A percentile compares a stretch with the other conserved stretches of the same genome.
phyloP scores from a whole-genome alignment of 2,113 vertebrate species.

The Corapipo altera region DNA sequence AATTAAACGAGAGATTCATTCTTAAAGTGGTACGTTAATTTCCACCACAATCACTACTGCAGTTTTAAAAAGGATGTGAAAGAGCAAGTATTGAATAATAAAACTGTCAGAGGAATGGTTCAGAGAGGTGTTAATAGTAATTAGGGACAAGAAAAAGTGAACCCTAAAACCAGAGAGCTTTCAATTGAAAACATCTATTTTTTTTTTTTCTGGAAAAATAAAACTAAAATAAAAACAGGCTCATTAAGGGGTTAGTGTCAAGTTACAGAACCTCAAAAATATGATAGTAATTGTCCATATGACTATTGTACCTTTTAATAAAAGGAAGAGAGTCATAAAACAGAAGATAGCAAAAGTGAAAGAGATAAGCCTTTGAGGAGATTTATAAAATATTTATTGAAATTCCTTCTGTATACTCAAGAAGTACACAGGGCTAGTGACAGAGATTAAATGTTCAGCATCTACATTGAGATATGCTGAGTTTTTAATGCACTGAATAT shows the following conservation, averaged over 20 bases:
- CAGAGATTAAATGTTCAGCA: conserved; percentile 70
- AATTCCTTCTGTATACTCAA: conserved; percentile 17
- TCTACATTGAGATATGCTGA: conserved; percentile 47
- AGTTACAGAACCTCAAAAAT: not conserved
- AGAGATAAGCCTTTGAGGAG: conserved; percentile 48
- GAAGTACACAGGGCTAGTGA: conserved; percentile 41
- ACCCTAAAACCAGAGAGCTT: not conserved
- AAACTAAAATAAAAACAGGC: not conserved
- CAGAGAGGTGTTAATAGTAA: not conserved
- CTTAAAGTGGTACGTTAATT: not conserved
- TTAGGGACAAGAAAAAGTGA: not conserved
- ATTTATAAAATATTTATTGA: conserved; percentile 74
- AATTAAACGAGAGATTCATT: conserved; percentile 8
- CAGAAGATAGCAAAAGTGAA: conserved; percentile 26
- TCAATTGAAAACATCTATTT: not conserved
- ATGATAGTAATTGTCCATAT: not conserved
- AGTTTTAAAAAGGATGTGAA: conserved; percentile 46
- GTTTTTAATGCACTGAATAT: conserved; percentile 63
- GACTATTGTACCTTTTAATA: not conserved
- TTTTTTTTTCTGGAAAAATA: not conserved
- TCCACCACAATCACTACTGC: not conserved
- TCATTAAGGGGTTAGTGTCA: not conserved
- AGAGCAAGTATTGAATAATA: conserved; percentile 5
- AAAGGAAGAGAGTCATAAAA: conserved; percentile 35
- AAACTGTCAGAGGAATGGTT: not conserved